Evolutionary conservation across 2,113 vertebrate species (phyloP), one percentile per base, ranked within the genome.

Genomic region (Holacanthus passer): DNA sequence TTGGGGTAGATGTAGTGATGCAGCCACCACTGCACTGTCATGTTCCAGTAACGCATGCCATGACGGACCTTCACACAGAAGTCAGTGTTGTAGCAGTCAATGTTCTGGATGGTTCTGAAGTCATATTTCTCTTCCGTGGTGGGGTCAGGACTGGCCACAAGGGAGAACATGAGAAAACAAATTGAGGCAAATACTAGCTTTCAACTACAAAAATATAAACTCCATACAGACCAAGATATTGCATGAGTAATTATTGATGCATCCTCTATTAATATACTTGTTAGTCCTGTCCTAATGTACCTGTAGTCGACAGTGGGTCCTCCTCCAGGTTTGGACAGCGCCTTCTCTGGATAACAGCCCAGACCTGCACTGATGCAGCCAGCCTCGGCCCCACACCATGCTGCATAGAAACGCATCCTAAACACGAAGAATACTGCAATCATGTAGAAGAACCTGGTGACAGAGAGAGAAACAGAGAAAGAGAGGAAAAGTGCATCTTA

Each of bases 11-110:
- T 88, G 85, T 98, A 97, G 79, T 97, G 94, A 19, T 96, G 96
- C 74, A 98, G 92, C 97, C 97, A 98, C 97, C 97, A 98, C 88
- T 98, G 97, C 77, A 98, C 97, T 0, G 95, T 97, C 97, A 97
- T 98, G 93, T 98, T 98, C 97, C 97, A 98, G 92, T 97, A 96
- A 7, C 95, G 96, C 97, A 98, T 97, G 60, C 97, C 97, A 1
- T 98, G 97, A 22, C 96, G 95, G 82, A 98, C 96, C 48, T 96
- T 96, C 72, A 96, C 94, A 35, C 97, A 98, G 95, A 98, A 97
- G 92, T 98, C 97, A 0, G 97, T 95, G 92, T 95, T 93, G 74
- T 96, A 96, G 75, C 96, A 97, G 92, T 98, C 96, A 13, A 98
- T 97, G 95, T 97, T 98, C 88, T 96, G 96, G 89, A 98, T 91